phyloP scores from a whole-genome alignment of 1,140 invertebrate species.

The Hermetia illucens region DNA sequence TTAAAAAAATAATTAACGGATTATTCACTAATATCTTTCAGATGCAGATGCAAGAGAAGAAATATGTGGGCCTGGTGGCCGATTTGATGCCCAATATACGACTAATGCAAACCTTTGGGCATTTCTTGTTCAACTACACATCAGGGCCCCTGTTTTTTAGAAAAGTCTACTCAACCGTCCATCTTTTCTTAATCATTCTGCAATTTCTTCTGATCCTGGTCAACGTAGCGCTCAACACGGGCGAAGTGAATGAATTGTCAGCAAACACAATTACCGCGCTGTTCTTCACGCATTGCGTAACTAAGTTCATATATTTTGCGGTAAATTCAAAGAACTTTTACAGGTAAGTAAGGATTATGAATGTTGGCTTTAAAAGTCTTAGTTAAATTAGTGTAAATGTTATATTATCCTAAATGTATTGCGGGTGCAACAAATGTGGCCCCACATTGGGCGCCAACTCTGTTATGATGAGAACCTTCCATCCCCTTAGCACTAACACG shows the following conservation, averaged over 20 bases:
- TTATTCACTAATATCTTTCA: too few relatives aligned
- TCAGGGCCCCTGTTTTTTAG: conserved; percentile 39
- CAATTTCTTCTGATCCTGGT: conserved; percentile 48
- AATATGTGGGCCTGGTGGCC: conserved; percentile 51
- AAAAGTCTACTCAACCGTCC: conserved; percentile 42
- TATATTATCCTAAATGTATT: too few relatives aligned
- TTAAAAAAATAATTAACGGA: too few relatives aligned
- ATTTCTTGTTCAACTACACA: conserved; percentile 67
- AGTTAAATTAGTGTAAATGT: too few relatives aligned
- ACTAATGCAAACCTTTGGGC: conserved; percentile 57
- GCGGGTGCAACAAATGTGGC: too few relatives aligned
- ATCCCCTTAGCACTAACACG: too few relatives aligned
- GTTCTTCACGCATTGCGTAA: conserved; percentile 62
- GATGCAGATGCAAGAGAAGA: conserved; percentile 9
- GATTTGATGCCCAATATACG: conserved; percentile 69
- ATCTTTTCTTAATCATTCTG: conserved; percentile 44
- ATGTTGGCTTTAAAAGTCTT: too few relatives aligned
- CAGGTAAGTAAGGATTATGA: conserved; percentile 38
- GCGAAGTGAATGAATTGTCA: conserved; percentile 65
- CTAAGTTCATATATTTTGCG: conserved; percentile 59
- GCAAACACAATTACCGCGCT: conserved; percentile 68
- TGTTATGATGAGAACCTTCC: too few relatives aligned
- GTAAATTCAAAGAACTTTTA: conserved; percentile 60
- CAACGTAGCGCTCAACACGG: conserved; percentile 52
- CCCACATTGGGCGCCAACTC: too few relatives aligned